phyloP scores from a whole-genome alignment of 2,113 vertebrate genomes.

The Grantiella picta region DNA sequence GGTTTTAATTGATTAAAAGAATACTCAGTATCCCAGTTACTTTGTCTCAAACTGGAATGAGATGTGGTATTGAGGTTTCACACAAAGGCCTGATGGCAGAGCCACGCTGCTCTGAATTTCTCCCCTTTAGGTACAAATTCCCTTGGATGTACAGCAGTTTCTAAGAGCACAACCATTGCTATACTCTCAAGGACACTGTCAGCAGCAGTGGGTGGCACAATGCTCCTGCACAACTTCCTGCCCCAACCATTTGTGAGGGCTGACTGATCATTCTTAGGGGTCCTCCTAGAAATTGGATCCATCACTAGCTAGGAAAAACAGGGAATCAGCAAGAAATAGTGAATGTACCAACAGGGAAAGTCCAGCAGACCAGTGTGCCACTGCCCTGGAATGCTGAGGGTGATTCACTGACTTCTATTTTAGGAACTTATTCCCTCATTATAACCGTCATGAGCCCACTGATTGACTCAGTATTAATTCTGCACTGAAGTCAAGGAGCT shows the following conservation, averaged over 20 bases:
- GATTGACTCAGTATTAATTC: not conserved
- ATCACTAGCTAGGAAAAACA: not conserved
- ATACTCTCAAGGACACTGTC: not conserved
- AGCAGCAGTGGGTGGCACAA: not conserved
- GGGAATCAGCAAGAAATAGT: not conserved
- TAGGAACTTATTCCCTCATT: not conserved
- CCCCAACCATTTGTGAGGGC: not conserved
- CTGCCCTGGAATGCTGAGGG: not conserved
- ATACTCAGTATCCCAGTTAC: not conserved
- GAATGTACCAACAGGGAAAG: not conserved
- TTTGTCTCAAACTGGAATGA: not conserved
- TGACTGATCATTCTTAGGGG: not conserved
- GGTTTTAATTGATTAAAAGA: not conserved
- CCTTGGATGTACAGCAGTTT: not conserved
- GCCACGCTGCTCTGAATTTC: not conserved
- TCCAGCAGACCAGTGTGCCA: not conserved
- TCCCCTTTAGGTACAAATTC: not conserved
- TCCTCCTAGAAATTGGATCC: not conserved
- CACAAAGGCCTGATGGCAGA: not conserved
- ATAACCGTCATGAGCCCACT: not conserved
- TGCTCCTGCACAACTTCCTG: not conserved
- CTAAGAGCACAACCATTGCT: not conserved
- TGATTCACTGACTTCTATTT: not conserved
- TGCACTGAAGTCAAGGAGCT: slow-evolving; percentile 17
- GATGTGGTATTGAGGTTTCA: not conserved